A percentile compares a stretch with the other conserved stretches of the same genome.
Evolutionary conservation across 2,113 vertebrate genomes (phyloP).

Genomic region (Psilopsiagon aurifrons): DNA sequence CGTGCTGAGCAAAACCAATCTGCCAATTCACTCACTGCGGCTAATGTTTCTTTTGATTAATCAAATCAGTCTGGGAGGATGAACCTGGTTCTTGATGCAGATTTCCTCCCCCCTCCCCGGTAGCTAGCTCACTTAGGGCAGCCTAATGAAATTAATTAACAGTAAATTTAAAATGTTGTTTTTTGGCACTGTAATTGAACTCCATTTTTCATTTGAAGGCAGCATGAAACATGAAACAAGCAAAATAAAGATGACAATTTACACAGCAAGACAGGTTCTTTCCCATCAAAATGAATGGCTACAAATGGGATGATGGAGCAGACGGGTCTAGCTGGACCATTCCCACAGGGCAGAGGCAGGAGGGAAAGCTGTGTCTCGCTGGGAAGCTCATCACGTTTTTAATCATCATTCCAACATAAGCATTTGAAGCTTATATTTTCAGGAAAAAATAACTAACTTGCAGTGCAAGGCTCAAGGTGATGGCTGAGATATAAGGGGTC

Average conservation of each 20-base stretch:
- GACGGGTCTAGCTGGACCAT: accelerated
- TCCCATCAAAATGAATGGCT: accelerated
- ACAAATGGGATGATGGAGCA: not conserved
- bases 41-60: conserved; percentile 39
- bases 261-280: not conserved
- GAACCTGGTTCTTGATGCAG: not conserved
- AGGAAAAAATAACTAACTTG: not conserved
- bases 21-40: not conserved
- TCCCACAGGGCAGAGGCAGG: not conserved
- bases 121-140: conserved; percentile 31
- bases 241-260: conserved; percentile 10
- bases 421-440: not conserved
- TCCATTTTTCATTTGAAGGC: conserved; percentile 31
- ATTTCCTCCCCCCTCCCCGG: accelerated
- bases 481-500: not conserved
- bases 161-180: conserved; percentile 45
- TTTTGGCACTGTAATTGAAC: conserved; percentile 38
- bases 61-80: conserved; percentile 35
- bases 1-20: not conserved
- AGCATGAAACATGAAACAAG: not conserved
- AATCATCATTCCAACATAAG: not conserved
- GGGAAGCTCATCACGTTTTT: not conserved
- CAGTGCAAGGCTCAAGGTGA: not conserved
- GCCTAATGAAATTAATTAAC: conserved; percentile 63
- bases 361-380: not conserved